Base-by-base conservation (phyloP, 2,888 invertebrate genomes). In the Homarus gammarus region DNA sequence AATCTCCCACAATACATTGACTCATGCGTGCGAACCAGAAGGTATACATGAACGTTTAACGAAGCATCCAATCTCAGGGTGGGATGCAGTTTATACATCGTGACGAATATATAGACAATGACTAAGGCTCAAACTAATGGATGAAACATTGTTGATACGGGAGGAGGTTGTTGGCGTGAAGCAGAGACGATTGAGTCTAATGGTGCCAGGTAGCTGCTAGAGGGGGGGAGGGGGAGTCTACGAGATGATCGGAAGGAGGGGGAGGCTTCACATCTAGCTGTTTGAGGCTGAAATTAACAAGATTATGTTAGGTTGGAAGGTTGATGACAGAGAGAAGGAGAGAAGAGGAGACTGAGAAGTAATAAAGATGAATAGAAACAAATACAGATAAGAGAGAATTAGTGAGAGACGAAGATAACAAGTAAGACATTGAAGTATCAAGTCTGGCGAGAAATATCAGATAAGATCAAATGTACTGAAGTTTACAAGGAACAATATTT, bases 181-280 rank as follows among this genome's bases (percentile, higher is more conserved):
- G 44, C 44, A 82, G 44, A 18, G 56, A 18, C 8, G 18, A 18
- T n/a, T 56, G 64, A 27, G 44, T 22, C 44, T 64, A 82, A 12
- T 70, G 22, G 36, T 49, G 27, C 70, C 44, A 27, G 44, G n/a
- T n/a, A n/a, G 77, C 61, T 75, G 75, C 86, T 64, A 40, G 12
- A 64, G 44, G 64, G 33, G 15, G 27, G 40, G n/a, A n/a, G 31
- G 49, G 78, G 40, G 36, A 15, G 27, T 22, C 51, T 51, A 68
- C 77, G 27, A 10, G 33, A 68, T 40, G 40, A 44, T 78, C 33
- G 12, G 22, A 78, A 49, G n/a, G n/a, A n/a, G n/a, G n/a, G n/a
- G n/a, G n/a, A n/a, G 22, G 64, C 38, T 84, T 49, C 51, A 36
- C 73, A 70, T 82, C 68, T 89, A 89, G 64, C 88, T 89, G 84